Evolutionary conservation across 2,113 vertebrate genomes (phyloP).

Genomic region (Xenopus borealis): DNA sequence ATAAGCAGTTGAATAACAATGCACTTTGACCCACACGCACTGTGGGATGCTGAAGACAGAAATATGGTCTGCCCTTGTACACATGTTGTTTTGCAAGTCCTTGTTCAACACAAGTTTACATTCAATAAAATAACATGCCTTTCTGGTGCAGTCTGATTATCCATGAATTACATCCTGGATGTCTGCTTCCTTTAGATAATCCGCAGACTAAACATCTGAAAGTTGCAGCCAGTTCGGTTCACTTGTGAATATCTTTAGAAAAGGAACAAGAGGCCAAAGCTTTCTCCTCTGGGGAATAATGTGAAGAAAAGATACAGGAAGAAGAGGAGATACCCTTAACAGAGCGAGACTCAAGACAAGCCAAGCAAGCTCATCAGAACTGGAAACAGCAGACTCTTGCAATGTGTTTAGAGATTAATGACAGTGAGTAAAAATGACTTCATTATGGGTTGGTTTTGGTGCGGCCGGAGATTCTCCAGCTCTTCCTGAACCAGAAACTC

Average conservation of each 20-base stretch:
- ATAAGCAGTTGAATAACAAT: background rate
- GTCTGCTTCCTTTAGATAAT: conserved; percentile 42
- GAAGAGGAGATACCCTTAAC: conserved; percentile 24
- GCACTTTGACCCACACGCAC: background rate
- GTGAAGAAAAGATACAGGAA: conserved; percentile 28
- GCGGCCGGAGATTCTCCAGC: no score
- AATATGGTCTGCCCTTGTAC: conserved; percentile 2
- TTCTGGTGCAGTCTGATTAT: conserved; percentile 35
- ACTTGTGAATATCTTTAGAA: conserved; percentile 2
- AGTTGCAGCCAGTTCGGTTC: conserved; percentile 25
- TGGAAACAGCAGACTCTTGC: background rate
- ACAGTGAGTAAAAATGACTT: background rate
- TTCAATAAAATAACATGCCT: conserved; percentile 31
- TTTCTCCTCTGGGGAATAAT: conserved; percentile 22
- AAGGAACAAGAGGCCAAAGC: conserved; percentile 17
- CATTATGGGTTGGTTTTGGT: no score
- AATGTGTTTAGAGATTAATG: background rate
- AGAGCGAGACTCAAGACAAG: conserved; percentile 22
- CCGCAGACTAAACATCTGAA: conserved; percentile 44
- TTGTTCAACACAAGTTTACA: conserved; percentile 20
- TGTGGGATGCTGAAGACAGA: conserved; percentile 7
- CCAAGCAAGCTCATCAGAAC: conserved; percentile 20
- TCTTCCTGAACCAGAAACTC: no score
- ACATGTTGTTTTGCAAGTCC: conserved; percentile 9
- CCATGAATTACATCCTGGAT: conserved; percentile 39